Conservation (phyloP, 2,113 vertebrate species). For the Murina feae region DNA sequence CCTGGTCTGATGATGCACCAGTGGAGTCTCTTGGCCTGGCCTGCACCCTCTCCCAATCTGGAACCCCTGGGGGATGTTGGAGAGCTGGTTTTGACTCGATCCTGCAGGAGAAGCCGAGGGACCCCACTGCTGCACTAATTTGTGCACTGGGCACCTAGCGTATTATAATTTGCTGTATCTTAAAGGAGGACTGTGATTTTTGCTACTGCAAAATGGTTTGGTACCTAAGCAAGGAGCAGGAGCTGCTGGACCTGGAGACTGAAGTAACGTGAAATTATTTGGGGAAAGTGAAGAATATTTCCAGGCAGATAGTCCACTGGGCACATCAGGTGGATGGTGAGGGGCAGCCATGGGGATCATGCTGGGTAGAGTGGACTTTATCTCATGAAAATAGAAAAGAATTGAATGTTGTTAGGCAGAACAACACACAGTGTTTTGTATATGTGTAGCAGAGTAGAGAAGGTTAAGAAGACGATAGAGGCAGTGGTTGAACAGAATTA, state of each 20-base stretch:
- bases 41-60: too few relatives aligned
- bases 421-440: neutral
- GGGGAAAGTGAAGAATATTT: neutral
- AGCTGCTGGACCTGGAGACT: neutral
- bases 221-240: neutral
- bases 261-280: neutral
- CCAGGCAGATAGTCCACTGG: neutral
- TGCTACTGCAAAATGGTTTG: neutral
- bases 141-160: too few relatives aligned
- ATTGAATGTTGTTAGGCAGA: neutral
- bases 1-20: too few relatives aligned
- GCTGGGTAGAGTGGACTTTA: neutral
- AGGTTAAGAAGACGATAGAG: neutral
- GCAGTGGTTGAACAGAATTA: neutral
- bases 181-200: neutral
- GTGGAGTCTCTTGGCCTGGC: too few relatives aligned
- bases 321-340: fast-evolving
- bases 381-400: neutral
- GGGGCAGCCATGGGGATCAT: neutral
- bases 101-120: too few relatives aligned
- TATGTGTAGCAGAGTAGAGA: neutral
- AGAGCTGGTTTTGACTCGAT: too few relatives aligned
- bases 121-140: too few relatives aligned
- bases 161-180: neutral
- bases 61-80: too few relatives aligned